Evolutionary conservation across 2,797 vertebrate genomes (phyloP).

Genomic region (Acrossocheilus wenchowensis): DNA sequence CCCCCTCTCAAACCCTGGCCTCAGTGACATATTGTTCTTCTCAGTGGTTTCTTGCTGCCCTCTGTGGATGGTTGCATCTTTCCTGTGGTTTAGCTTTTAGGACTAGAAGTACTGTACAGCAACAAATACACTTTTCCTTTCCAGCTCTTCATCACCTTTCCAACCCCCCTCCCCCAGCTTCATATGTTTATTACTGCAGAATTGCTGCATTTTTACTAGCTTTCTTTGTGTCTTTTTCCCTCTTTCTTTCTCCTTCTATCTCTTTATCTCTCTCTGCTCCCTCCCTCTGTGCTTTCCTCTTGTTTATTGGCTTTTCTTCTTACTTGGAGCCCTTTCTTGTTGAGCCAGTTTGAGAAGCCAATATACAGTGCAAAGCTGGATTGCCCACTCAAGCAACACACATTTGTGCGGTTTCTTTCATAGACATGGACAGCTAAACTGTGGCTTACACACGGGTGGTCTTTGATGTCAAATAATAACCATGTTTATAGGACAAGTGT

Average conservation of each 20-base stretch:
- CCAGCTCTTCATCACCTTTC: conserved; percentile 61
- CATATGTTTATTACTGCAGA: conserved; percentile 34
- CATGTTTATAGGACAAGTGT: neutral
- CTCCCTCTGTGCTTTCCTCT: conserved; percentile 56
- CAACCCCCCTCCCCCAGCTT: conserved; percentile 58
- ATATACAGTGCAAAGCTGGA: conserved; percentile 85
- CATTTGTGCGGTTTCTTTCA: conserved; percentile 87
- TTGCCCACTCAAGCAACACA: conserved; percentile 84
- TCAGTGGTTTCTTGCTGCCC: conserved; percentile 74
- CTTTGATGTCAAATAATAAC: neutral
- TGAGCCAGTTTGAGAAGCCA: conserved; percentile 83
- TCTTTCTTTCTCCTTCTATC: conserved; percentile 76
- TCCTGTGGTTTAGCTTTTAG: conserved; percentile 82
- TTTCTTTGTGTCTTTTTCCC: conserved; percentile 73
- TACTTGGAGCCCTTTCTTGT: conserved; percentile 74
- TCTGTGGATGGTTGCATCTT: conserved; percentile 79
- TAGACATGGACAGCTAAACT: conserved; percentile 78
- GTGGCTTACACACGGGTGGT: neutral
- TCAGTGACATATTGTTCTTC: conserved; percentile 68
- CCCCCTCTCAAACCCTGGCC: conserved; percentile 78
- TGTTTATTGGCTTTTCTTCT: conserved; percentile 88
- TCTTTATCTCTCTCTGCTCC: conserved; percentile 60
- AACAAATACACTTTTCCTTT: conserved; percentile 72
- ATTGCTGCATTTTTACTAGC: conserved; percentile 68
- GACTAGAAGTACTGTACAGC: conserved; percentile 86